A percentile compares a stretch with the other conserved stretches of the same genome.
Conservation (phyloP, 2,888 invertebrate genomes). For the Ennomos erosarius region DNA sequence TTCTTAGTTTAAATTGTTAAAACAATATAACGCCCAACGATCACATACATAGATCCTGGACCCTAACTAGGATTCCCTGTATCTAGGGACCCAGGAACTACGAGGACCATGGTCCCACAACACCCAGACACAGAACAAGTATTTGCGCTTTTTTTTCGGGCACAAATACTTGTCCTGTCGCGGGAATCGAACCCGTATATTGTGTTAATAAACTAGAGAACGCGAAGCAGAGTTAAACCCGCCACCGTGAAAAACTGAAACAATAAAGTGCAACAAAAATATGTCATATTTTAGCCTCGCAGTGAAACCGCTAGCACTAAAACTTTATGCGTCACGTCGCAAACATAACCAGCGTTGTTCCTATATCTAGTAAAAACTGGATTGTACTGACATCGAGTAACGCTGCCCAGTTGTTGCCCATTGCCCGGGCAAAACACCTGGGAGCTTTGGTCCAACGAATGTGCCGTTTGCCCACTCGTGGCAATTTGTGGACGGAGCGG, state of each 20-base stretch:
- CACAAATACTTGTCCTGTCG: too few species aligned
- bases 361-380: slow-evolving; percentile 56
- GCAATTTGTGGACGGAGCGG: slow-evolving; percentile 40
- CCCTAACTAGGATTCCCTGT: too few species aligned
- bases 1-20: neutral
- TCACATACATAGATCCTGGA: too few species aligned
- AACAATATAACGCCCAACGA: too few species aligned
- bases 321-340: slow-evolving; percentile 53
- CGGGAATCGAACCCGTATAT: too few species aligned
- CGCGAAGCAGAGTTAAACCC: slow-evolving; percentile 20
- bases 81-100: too few species aligned
- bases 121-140: too few species aligned
- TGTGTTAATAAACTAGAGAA: slow-evolving; percentile 10
- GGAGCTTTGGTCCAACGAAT: slow-evolving; percentile 46
- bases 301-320: slow-evolving; percentile 54
- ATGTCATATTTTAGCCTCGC: slow-evolving; percentile 61
- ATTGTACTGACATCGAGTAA: slow-evolving; percentile 65
- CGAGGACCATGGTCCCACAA: too few species aligned
- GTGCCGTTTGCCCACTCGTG: slow-evolving; percentile 49
- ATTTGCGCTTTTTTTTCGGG: too few species aligned
- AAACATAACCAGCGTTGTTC: slow-evolving; percentile 33
- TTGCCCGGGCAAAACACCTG: slow-evolving; percentile 56
- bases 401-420: slow-evolving; percentile 39
- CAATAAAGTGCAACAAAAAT: slow-evolving; percentile 60
- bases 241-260: slow-evolving; percentile 35